Base-by-base conservation (phyloP, 92 coral and sea anemone genomes). In the Anthopleura xanthogrammica region DNA sequence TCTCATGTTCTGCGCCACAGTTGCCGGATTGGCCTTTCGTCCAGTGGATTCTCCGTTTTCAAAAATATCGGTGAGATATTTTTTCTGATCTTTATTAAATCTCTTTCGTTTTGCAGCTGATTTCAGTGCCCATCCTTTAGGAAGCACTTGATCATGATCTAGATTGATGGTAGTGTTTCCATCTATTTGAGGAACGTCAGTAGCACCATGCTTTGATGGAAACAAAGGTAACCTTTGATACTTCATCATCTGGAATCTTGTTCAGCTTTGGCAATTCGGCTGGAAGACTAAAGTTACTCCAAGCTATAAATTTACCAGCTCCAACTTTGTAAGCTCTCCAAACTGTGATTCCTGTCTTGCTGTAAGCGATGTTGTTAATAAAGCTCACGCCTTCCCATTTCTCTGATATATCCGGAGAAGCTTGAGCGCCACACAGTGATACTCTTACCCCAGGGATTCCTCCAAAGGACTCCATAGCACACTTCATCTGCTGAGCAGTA, bases 321-420 rank as follows among this genome's bases (percentile, higher is more conserved):
- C 80, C 80, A 10, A 77, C n/a, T 17, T 50, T n/a, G 17, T 77
- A 77, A 5, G 60, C 80, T 29, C 80, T 77, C 80, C 80, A 77
- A n/a, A n/a, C 41, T 16, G 29, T 77, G 2, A 77, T 46, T 54
- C 80, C 80, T 20, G 43, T 16, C 10, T 77, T 50, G 24, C n/a
- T n/a, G 80, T 52, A 77, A 19, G 52, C 29, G 56, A 77, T 50
- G 23, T 77, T 77, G 41, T 77, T 77, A 11, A 77, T 48, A 77
- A 77, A 77, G 64, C 80, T 77, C 39, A 77, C 56, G 16, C 80
- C 80, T 11, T 77, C 80, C 80, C 80, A 77, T 50, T 77, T 77
- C 65, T 29, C 36, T 29, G 36, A 29, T 29, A 29, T 29, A 29
- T 29, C 36, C 36, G 1, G 36, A 29, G 36, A 29, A 29, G 36